phyloP scores from a whole-genome alignment of 2,888 invertebrate genomes.

The Cheilosia impressa region DNA sequence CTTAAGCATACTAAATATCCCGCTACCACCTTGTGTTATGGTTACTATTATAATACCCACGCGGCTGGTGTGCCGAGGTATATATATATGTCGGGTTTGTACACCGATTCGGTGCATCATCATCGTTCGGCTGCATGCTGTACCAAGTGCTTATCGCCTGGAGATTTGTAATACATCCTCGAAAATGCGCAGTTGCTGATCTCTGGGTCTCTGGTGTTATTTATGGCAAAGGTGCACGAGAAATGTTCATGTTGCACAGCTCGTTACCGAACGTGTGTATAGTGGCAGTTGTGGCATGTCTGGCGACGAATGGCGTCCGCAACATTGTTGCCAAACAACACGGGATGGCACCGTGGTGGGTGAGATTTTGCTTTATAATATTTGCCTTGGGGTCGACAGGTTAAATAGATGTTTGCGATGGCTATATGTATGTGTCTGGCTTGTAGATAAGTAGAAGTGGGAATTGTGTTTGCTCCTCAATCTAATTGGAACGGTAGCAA shows the following conservation, averaged over 20 bases:
- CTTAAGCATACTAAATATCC: slow-evolving; percentile 54
- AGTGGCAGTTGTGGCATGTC: slow-evolving; percentile 16
- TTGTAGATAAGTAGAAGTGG: too few species aligned
- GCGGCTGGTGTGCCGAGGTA: not conserved
- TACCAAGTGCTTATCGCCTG: slow-evolving; percentile 55
- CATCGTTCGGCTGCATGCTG: slow-evolving; percentile 42
- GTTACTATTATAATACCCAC: too few species aligned
- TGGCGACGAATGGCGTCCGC: slow-evolving; percentile 35
- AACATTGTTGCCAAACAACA: slow-evolving; percentile 54
- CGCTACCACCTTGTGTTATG: slow-evolving; percentile 24
- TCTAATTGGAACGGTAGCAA: too few species aligned
- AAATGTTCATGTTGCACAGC: slow-evolving; percentile 49
- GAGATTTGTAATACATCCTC: slow-evolving; percentile 68
- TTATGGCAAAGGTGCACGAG: slow-evolving; percentile 42
- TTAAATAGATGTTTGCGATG: slow-evolving; percentile 16
- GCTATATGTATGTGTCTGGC: not conserved
- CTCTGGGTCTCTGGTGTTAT: slow-evolving; percentile 51
- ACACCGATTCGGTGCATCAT: slow-evolving; percentile 58
- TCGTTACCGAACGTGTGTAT: slow-evolving; percentile 34
- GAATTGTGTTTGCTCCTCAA: too few species aligned
- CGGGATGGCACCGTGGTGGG: slow-evolving; percentile 22
- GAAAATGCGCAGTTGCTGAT: slow-evolving; percentile 59
- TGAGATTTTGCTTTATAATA: slow-evolving; percentile 18
- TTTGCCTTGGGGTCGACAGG: slow-evolving; percentile 27
- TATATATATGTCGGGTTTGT: slow-evolving; percentile 24